These are phyloP conservation scores for Psilanteris sp. DNA, from an alignment of 1,140 invertebrate species.

Conservation along the genomic window DNA sequence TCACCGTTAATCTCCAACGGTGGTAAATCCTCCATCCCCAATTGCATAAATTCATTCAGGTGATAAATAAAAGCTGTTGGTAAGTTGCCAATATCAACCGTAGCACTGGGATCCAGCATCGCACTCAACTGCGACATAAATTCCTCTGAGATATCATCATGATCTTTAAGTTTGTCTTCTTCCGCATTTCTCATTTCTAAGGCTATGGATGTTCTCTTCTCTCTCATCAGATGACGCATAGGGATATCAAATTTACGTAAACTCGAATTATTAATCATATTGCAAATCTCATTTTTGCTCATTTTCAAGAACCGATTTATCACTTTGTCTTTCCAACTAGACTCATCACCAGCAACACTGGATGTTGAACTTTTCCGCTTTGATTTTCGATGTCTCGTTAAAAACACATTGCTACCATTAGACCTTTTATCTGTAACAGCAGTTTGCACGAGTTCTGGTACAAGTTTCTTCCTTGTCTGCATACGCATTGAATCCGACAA, in stretches of 20 bases:
- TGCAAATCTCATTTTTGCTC: constrained; percentile 78
- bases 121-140: constrained; percentile 77
- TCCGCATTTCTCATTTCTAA: constrained; percentile 71
- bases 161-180: constrained; percentile 73
- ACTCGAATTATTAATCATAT: constrained; percentile 78
- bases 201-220: constrained; percentile 69
- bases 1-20: constrained; percentile 18
- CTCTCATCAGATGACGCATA: constrained; percentile 78
- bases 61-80: constrained; percentile 78
- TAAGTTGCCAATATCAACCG: constrained; percentile 72
- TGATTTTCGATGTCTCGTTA: constrained; percentile 8
- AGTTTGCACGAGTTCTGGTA: too few relatives aligned
- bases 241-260: constrained; percentile 77
- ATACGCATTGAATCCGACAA: too few relatives aligned
- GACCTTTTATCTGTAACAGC: too few relatives aligned
- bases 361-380: constrained; percentile 19
- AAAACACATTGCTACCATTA: constrained; percentile 21
- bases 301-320: constrained; percentile 77
- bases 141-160: constrained; percentile 70
- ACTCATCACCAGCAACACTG: constrained; percentile 1
- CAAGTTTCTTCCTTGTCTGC: too few relatives aligned
- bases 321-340: constrained; percentile 74
- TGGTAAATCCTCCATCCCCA: constrained; percentile 66
- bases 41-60: constrained; percentile 75
- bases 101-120: constrained; percentile 75